phyloP scores from a whole-genome alignment of 2,113 vertebrate species.

The Equus quagga region DNA sequence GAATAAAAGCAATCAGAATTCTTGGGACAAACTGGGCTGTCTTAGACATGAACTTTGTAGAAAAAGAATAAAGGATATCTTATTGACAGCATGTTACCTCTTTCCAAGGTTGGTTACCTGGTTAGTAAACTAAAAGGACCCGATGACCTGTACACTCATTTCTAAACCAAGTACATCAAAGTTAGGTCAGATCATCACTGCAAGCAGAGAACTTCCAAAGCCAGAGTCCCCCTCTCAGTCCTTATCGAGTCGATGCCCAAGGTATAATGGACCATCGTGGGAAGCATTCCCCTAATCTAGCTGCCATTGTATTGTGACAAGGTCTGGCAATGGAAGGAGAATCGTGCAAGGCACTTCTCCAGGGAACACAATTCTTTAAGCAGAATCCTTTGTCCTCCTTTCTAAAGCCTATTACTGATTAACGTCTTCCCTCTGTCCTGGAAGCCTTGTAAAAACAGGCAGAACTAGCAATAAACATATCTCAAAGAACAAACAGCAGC shows the following conservation, averaged over 20 bases:
- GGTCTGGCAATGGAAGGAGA: too few relatives aligned
- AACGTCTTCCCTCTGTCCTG: too few relatives aligned
- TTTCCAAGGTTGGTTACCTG: background rate
- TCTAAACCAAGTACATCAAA: background rate
- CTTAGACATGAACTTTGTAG: conserved; percentile 60
- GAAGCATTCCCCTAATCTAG: too few relatives aligned
- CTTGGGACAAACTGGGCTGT: conserved; percentile 29
- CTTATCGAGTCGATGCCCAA: accelerated
- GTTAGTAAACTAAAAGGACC: background rate
- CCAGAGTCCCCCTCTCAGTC: accelerated
- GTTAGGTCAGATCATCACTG: background rate
- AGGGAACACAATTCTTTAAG: too few relatives aligned
- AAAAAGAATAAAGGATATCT: conserved; percentile 44
- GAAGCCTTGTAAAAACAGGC: too few relatives aligned
- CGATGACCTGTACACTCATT: background rate
- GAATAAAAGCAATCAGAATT: conserved; percentile 76
- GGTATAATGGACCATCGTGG: too few relatives aligned
- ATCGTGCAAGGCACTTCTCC: too few relatives aligned
- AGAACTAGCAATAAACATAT: too few relatives aligned
- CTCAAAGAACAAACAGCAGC: too few relatives aligned
- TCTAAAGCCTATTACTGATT: too few relatives aligned
- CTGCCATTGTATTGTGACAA: too few relatives aligned
- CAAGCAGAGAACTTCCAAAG: background rate
- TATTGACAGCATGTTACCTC: background rate
- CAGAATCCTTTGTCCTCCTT: too few relatives aligned